Evolutionary conservation across 1,140 invertebrate genomes (phyloP), one percentile per base, ranked within the genome.

Genomic region (Tetragnatha versicolor): DNA sequence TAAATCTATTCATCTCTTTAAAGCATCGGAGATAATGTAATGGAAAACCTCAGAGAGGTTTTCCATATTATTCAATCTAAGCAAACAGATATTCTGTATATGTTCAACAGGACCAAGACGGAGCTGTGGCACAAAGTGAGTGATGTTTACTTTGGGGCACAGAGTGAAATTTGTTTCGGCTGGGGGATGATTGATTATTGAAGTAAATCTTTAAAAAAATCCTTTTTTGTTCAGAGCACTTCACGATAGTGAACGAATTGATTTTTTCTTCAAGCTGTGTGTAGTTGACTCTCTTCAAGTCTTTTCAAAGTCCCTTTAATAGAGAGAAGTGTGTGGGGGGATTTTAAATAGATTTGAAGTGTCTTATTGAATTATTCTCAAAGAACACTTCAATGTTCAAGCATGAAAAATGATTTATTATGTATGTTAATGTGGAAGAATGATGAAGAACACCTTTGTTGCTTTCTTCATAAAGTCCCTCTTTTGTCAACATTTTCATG

Each of bases 11-110:
- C 63, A 47, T 68, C 42, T 68, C 63, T 47, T n/a, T 49, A 47
- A 68, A 68, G 63, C 63, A 31, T 49, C 20, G 45, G 49, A 20
- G 25, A 68, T 68, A 68, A 68, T 68, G 45, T 68, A 68, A 68
- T 68, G 42, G 29, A 49, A 68, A 68, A 68, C 42, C 63, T 12
- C 42, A 45, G 27, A 68, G 39, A 68, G 63, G 42, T 31, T 68
- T 68, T 20, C n/a, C 39, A 47, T 33, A 49, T 68, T 68, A 68
- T 68, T 68, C 42, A 49, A 68, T 68, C 39, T 47, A 47, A 31
- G 39, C 25, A 29, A 42, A 49, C 39, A 49, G 25, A 68, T 49
- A 47, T 31, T 68, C 33, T 33, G 42, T 68, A n/a, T 31, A 45
- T 39, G 49, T 68, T 68, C 63, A 68, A 68, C 42, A 68, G 45